phyloP scores from a whole-genome alignment of 1,140 invertebrate genomes.

The Eueides isabella region DNA sequence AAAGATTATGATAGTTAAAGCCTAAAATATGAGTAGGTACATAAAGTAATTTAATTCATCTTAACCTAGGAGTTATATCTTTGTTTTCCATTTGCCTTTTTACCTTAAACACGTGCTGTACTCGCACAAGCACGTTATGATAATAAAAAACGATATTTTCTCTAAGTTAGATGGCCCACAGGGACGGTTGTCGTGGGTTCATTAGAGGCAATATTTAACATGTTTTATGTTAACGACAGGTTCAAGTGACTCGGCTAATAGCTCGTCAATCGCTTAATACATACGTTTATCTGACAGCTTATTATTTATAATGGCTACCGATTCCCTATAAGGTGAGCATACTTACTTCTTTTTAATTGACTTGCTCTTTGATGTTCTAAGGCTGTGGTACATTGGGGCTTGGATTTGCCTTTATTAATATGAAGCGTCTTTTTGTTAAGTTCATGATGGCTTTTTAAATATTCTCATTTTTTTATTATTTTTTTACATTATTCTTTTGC shows the following conservation, averaged over 20 bases:
- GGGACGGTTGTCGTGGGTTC: constrained; percentile 60
- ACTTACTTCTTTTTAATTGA: constrained; percentile 27
- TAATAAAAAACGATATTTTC: too few relatives aligned
- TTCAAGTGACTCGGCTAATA: constrained; percentile 3
- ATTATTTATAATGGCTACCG: constrained; percentile 45
- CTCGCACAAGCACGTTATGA: too few relatives aligned
- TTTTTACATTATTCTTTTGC: too few relatives aligned
- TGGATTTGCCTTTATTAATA: not conserved
- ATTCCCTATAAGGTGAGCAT: constrained; percentile 14
- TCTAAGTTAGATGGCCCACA: not conserved
- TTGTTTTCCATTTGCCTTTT: too few relatives aligned
- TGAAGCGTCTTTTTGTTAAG: too few relatives aligned
- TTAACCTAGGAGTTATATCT: too few relatives aligned
- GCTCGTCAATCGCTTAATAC: constrained; percentile 8
- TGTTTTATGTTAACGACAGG: not conserved
- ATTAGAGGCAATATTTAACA: constrained; percentile 15
- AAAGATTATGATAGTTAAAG: too few relatives aligned
- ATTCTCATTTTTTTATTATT: too few relatives aligned
- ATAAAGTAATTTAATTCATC: too few relatives aligned
- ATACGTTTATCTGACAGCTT: constrained; percentile 27
- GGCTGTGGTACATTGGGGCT: not conserved
- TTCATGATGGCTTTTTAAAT: too few relatives aligned
- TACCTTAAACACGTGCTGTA: too few relatives aligned
- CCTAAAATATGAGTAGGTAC: too few relatives aligned
- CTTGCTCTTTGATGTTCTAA: constrained; percentile 14